Conservation (phyloP, 1,140 invertebrate genomes). For the Drosophila kohkoa region DNA sequence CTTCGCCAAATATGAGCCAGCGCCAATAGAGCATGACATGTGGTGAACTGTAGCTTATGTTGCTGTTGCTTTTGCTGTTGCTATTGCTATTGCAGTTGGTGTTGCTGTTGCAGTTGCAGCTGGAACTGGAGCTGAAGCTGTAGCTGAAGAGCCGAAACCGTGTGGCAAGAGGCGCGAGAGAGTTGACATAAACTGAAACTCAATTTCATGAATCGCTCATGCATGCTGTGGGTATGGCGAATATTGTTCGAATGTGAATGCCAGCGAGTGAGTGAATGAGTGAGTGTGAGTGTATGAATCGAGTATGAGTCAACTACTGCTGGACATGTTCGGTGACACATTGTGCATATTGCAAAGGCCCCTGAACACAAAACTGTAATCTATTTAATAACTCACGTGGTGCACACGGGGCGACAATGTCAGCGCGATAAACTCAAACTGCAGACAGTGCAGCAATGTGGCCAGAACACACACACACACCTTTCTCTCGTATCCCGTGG, state of each 20-base stretch:
- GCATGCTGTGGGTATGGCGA: slow-evolving; percentile 43
- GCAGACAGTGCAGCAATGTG: slow-evolving; percentile 5
- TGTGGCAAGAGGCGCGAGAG: slow-evolving; percentile 11
- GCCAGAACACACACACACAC: neutral
- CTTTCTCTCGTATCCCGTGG: neutral
- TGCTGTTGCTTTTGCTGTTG: neutral
- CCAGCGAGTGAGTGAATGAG: neutral
- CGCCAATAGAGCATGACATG: slow-evolving; percentile 20
- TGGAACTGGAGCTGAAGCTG: neutral
- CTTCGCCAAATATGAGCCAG: slow-evolving; percentile 11
- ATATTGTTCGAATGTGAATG: slow-evolving; percentile 25
- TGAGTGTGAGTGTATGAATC: neutral
- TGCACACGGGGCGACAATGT: slow-evolving; percentile 55
- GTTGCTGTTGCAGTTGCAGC: neutral
- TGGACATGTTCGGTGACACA: slow-evolving; percentile 49
- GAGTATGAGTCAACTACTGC: slow-evolving; percentile 22
- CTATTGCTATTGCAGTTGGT: neutral
- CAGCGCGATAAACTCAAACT: slow-evolving; percentile 56
- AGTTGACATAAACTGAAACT: slow-evolving; percentile 63
- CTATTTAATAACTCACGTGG: slow-evolving; percentile 79
- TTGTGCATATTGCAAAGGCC: slow-evolving; percentile 54
- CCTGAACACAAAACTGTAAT: slow-evolving; percentile 68
- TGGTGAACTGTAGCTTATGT: neutral
- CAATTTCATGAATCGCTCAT: slow-evolving; percentile 67
- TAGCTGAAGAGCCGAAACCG: neutral